A percentile compares a stretch with the other conserved stretches of the same genome.
Evolutionary conservation across 1,140 invertebrate genomes (phyloP).

Genomic region (Asobara japonica): DNA sequence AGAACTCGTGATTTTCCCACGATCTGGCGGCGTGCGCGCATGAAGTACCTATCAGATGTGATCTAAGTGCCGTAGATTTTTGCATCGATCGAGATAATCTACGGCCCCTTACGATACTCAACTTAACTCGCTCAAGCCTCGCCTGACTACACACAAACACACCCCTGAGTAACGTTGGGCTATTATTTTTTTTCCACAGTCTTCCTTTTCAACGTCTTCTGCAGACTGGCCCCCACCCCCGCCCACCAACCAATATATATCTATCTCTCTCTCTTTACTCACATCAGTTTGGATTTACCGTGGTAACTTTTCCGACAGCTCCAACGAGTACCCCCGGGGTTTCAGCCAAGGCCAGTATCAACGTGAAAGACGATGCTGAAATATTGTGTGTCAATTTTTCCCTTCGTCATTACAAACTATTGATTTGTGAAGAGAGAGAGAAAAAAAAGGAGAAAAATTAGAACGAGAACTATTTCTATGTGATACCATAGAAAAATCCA

Average conservation of each 20-base stretch:
- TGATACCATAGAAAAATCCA: not conserved
- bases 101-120: conserved; percentile 20
- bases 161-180: not conserved
- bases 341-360: conserved; percentile 1
- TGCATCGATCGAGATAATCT: conserved; percentile 38
- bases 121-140: conserved; percentile 21
- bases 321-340: not conserved
- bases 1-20: conserved; percentile 27
- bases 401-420: not conserved
- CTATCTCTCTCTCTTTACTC: not conserved
- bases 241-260: not conserved
- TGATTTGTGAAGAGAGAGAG: not conserved
- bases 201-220: conserved; percentile 10
- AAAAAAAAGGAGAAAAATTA: not conserved
- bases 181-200: not conserved
- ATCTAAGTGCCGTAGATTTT: conserved; percentile 38
- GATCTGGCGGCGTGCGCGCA: conserved; percentile 17
- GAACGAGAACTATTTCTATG: not conserved
- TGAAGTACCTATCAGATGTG: conserved; percentile 35
- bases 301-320: conserved; percentile 2
- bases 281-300: not conserved
- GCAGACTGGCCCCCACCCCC: not conserved
- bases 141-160: conserved; percentile 20
- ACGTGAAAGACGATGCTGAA: conserved; percentile 7
- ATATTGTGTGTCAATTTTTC: conserved; percentile 7